Evolutionary conservation across 1,140 invertebrate genomes (phyloP), one percentile per base, ranked within the genome.

Genomic region (Drosophila kurseongensis): DNA sequence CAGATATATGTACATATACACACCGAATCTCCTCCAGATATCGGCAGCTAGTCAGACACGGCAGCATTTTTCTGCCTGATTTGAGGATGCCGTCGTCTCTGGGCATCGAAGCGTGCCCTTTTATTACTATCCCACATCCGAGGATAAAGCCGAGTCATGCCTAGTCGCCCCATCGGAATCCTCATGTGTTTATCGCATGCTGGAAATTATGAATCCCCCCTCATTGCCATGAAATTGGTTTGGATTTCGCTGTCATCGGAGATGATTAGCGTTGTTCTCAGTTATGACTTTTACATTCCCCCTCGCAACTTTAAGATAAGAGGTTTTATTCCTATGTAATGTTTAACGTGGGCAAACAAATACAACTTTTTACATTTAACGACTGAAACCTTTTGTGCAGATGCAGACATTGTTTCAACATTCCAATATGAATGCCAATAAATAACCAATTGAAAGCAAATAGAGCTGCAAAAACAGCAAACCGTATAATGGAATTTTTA

Each of bases 11-110:
- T 35, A 52, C 50, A 23, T 23, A 23, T 23, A 23, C 23, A 62
- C 32, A 62, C 14, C 6, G 18, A 32, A 32, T 38, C 51, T 47
- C 41, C 16, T 59, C 54, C 16, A 44, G 65, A 32, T 59, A 50
- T 63, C 47, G 60, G 29, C 48, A 52, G 79, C 79, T 88, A 88
- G 83, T 82, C 79, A 86, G 83, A 86, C 83, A 88, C 83, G 83
- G 76, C 66, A 89, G 65, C 77, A 82, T 89, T 89, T 88, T 89
- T 89, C 84, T 89, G 84, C 84, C 80, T 89, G 84, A 89, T 89
- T 89, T 89, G 84, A 79, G 88, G 73, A 67, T 67, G 61, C 45
- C 56, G 60, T 38, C 47, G 59, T 52, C 48, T 57, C 61, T 78
- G 84, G 69, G 66, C 75, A 89, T 74, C 73, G 84, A 84, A 84